These are phyloP conservation scores for Pseudolaguvia tuberculata DNA, from an alignment of 2,113 vertebrate species.

Conservation along the genomic window DNA sequence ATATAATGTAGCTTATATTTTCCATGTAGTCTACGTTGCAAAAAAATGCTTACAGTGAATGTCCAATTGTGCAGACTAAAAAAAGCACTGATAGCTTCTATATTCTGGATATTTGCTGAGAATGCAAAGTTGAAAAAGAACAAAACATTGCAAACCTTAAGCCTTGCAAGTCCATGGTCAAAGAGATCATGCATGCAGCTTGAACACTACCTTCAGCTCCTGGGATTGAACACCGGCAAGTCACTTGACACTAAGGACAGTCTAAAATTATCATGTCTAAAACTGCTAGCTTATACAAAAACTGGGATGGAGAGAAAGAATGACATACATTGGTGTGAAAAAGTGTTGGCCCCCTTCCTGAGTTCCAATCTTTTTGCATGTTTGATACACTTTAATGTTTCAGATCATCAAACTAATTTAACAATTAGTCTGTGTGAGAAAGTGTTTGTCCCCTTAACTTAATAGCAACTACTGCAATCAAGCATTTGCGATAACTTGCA, in stretches of 20 bases:
- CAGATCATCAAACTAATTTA: no score
- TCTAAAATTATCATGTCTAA: slow-evolving; percentile 33
- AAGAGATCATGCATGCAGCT: slow-evolving; percentile 13
- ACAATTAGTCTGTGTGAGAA: no score
- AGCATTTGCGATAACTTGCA: no score
- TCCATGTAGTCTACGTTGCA: slow-evolving; percentile 20
- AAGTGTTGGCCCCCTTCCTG: no score
- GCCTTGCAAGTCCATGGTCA: slow-evolving; percentile 33
- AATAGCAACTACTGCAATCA: no score
- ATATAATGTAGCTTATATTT: slow-evolving; percentile 21
- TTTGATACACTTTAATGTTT: no score
- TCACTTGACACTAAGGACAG: slow-evolving; percentile 11
- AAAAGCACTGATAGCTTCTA: slow-evolving; percentile 32
- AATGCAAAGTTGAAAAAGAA: slow-evolving; percentile 37
- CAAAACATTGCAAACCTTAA: slow-evolving; percentile 24
- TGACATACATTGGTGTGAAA: no score
- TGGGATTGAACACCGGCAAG: slow-evolving; percentile 34
- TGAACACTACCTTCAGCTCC: slow-evolving; percentile 22
- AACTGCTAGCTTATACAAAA: slow-evolving; percentile 21
- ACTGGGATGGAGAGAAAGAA: no score
- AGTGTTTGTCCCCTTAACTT: no score
- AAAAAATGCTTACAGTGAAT: slow-evolving; percentile 46
- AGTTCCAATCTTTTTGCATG: no score
- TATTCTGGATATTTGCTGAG: slow-evolving; percentile 33
- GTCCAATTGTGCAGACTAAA: slow-evolving; percentile 30